Percentiles rank a stretch among this genome's conserved stretches.
Conservation (phyloP, 2,797 vertebrate genomes). For the Notolabrus celidotus region DNA sequence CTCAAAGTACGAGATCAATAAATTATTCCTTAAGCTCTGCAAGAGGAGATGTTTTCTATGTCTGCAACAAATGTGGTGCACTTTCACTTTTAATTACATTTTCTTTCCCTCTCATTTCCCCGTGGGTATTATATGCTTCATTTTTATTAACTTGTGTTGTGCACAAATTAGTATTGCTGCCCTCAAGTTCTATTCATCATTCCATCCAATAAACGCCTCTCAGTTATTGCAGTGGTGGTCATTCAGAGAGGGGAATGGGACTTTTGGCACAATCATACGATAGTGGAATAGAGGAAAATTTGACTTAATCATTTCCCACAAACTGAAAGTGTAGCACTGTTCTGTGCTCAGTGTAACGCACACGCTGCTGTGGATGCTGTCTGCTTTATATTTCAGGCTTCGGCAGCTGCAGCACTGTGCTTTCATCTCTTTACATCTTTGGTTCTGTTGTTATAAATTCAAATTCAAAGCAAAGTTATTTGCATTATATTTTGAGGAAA, state of each 20-base stretch:
- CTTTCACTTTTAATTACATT: conserved; percentile 1
- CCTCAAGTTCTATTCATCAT: conserved; percentile 19
- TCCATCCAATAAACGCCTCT: conserved; percentile 15
- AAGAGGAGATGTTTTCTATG: not conserved
- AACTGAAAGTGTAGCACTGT: not conserved
- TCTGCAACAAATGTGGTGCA: not conserved
- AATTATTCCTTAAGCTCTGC: not conserved
- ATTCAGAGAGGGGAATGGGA: not conserved
- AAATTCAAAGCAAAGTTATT: not conserved
- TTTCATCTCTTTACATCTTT: not conserved
- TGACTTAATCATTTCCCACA: not conserved
- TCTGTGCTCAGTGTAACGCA: not conserved
- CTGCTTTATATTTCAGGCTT: not conserved
- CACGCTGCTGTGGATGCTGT: not conserved
- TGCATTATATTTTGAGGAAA: not conserved
- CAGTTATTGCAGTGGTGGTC: conserved; percentile 18
- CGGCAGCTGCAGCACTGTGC: not conserved
- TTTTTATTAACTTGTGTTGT: conserved; percentile 15
- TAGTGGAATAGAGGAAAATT: not conserved
- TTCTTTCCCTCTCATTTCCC: conserved; percentile 1
- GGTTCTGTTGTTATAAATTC: not conserved
- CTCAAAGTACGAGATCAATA: too few species aligned
- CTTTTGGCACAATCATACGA: not conserved
- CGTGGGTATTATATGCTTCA: not conserved
- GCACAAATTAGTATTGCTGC: conserved; percentile 30